A percentile compares a stretch with the other conserved stretches of the same genome.
Conservation (phyloP, 2,797 vertebrate species). For the Arrhamphus sclerolepis region DNA sequence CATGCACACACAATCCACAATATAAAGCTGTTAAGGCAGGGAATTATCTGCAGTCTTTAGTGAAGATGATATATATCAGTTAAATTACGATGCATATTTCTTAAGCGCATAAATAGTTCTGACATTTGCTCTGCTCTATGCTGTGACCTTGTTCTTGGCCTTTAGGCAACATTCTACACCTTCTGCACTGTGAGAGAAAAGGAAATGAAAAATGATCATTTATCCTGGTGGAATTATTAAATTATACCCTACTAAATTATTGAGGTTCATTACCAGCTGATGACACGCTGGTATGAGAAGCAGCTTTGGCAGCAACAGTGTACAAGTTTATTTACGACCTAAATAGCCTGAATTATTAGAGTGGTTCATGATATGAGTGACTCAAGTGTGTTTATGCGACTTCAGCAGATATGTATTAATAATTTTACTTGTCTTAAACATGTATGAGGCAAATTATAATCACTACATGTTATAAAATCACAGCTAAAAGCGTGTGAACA, state of each 20-base stretch:
- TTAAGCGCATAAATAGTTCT: conserved; percentile 3
- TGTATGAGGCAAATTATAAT: too few species aligned
- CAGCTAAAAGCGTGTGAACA: too few species aligned
- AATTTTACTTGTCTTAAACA: neutral
- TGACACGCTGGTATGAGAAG: conserved; percentile 52
- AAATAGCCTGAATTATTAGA: conserved; percentile 38
- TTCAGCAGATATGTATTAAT: neutral
- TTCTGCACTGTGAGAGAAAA: conserved; percentile 29
- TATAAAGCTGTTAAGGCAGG: neutral
- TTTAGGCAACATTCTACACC: conserved; percentile 25
- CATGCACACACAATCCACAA: conserved; percentile 11
- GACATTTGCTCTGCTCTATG: conserved; percentile 1
- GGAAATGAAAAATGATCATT: conserved; percentile 5
- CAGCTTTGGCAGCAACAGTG: conserved; percentile 19
- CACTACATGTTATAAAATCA: too few species aligned
- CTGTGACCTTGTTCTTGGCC: neutral
- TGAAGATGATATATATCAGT: neutral
- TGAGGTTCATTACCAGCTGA: conserved; percentile 3
- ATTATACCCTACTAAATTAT: conserved; percentile 21
- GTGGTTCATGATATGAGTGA: neutral
- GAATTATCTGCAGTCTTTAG: neutral
- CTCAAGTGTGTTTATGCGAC: neutral
- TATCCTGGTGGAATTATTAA: neutral
- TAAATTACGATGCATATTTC: conserved; percentile 17
- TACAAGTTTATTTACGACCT: neutral